Evolutionary conservation across 1,140 invertebrate species (phyloP), one percentile per base, ranked within the genome.

Genomic region (Brachionus manjavacas): DNA sequence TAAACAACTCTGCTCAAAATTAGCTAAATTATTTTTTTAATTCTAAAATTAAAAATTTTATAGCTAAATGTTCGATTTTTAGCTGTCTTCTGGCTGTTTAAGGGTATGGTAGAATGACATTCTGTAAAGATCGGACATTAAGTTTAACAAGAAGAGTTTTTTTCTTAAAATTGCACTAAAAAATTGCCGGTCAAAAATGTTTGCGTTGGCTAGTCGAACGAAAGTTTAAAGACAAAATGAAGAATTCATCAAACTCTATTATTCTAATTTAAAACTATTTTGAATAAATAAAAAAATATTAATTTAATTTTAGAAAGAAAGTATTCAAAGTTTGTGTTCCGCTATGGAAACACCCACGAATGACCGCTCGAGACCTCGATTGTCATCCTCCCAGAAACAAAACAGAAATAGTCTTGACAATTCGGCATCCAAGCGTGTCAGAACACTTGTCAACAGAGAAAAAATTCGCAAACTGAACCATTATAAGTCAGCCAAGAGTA

Each of bases 341-440:
- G 25, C 16, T 11, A 76, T 76, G 72, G 72, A 76, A 76, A 76
- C 72, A 25, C 72, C 72, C 6, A 76, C 72, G 0, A 76, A 49
- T 49, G 43, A 76, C 14, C 72, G 72, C 16, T 2, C 20, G 20
- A 46, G 20, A 49, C 43, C 41, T 14, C 41, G 72, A 8, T 76
- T 49, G 46, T 76, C 72, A 23, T 76, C 43, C 23, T 76, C 72
- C 9, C 68, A 20, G 6, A 72, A 72, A 72, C 52, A 76, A 46
- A 12, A 14, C 12, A 43, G 72, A 14, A 49, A 46, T 12, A 76
- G 72, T 28, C 20, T 76, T 20, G 72, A 76, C 39, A 49, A 46
- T 25, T 76, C 72, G 11, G 72, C 72, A 14, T 76, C 72, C 2
- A 76, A 76, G 41, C 20, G 46, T 3, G 43, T 76, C 4, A 76